Evolutionary conservation across 2,888 invertebrate species (phyloP), one percentile per base, ranked within the genome.

Genomic region (Cremastinae sp.): DNA sequence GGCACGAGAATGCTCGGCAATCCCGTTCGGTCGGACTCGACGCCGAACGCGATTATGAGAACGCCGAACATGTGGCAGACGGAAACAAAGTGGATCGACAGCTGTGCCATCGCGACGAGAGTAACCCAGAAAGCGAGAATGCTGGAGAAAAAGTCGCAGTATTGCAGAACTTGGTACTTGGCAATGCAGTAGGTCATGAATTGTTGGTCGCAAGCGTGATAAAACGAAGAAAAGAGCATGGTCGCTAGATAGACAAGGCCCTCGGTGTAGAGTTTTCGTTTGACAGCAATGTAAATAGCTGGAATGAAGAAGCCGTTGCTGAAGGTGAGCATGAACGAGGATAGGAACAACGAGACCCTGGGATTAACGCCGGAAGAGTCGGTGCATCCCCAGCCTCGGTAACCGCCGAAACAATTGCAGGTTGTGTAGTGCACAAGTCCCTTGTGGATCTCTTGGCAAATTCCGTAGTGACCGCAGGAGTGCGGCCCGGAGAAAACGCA

Each of bases 61-160:
- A 91, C 91, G 34, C 92, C 92, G 28, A 90, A 81, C 89, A 92
- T 91, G 83, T 92, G 92, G 43, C 90, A 89, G 45, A 91, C 84
- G 4, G 92, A 90, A 72, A 88, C 82, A 34, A 90, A 83, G 53
- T 86, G 84, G 12, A 86, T 84, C 0, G 90, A 89, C 58, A 92
- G 84, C 65, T 90, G 87, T 8, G 92, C 90, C 90, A 92, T 91
- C 22, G 91, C 91, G 43, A 93, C 88, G 54, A 93, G 88, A 0
- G 93, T 92, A 68, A 92, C 91, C 92, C 92, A 93, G 85, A 92
- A 92, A 10, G 93, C 91, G 75, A 92, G 87, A 62, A 92, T 91
- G 22, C 92, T 92, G 62, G 91, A 91, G 81, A 92, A 92, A 85
- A 92, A 93, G 86, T 93, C 93, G 79, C 91, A 91, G 84, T 92